Base-by-base conservation (phyloP, 2,888 invertebrate genomes). In the Sepiola atlantica region DNA sequence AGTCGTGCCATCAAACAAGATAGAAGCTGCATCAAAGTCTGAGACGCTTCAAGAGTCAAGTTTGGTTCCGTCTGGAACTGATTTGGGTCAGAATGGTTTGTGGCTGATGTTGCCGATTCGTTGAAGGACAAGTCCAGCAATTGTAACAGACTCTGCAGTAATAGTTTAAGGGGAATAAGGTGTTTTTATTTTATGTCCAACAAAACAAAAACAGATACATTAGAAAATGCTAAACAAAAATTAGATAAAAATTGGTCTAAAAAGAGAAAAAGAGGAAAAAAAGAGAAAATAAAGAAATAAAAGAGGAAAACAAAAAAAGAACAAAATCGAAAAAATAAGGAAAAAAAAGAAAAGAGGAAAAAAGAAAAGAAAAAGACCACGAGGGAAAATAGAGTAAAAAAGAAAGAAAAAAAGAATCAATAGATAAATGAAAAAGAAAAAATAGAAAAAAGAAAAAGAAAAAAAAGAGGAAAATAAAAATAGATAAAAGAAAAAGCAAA, bases 121-220 rank as follows among this genome's bases (percentile, higher is more conserved):
- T 92, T 92, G 54, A 24, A 92, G 28, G 92, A 92, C 16, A 96
- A 95, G 95, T 94, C 95, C 91, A 97, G 94, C 94, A 97, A 94
- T 28, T 96, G 96, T 95, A 97, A 94, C 93, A 97, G 94, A 94
- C 96, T 97, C 97, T 97, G 96, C 18, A 95, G 95, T 94, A 90
- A n/a, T 61, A 28, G 24, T 61, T 61, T 61, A n/a, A n/a, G n/a
- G n/a, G n/a, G n/a, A n/a, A n/a, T n/a, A n/a, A n/a, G n/a, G 45
- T 45, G 2, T 2, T 45, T 45, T 45, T 2, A 45, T 45, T 45
- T 45, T 45, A 8, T 45, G 8, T 45, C 45, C 45, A 45, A 45
- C 45, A 2, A 45, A 45, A 45, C 45, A 45, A 45, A 45, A 45
- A 45, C 45, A 45, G 45, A 45, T n/a, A n/a, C n/a, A n/a, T n/a